Conservation (phyloP, 2,113 vertebrate genomes). For the Brachypteracias leptosomus region DNA sequence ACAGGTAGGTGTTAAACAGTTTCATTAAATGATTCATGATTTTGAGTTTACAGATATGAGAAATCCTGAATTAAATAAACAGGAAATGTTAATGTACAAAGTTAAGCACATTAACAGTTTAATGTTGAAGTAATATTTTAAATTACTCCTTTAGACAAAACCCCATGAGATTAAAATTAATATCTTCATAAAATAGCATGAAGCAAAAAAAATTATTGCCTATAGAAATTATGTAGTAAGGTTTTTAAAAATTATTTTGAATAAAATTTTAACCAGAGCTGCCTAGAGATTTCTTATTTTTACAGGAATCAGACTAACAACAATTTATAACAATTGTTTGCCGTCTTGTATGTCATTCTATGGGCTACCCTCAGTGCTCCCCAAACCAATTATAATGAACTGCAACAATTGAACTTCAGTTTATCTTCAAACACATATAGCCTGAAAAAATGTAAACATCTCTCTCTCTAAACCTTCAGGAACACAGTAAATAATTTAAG, state of each 20-base stretch:
- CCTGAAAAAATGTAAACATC: not conserved
- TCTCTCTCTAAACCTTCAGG: not conserved
- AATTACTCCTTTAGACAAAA: not conserved
- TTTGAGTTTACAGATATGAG: not conserved
- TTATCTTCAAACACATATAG: not conserved
- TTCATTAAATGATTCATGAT: not conserved
- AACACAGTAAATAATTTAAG: not conserved
- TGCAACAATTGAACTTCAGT: not conserved
- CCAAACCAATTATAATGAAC: not conserved
- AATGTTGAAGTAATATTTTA: not conserved
- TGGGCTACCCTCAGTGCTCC: not conserved
- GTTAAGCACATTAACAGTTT: not conserved
- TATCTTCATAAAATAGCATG: not conserved
- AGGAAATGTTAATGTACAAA: not conserved
- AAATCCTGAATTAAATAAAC: not conserved
- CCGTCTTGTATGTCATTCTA: not conserved
- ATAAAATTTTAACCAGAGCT: not conserved
- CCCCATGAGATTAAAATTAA: not conserved
- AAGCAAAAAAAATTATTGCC: not conserved
- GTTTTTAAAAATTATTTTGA: not conserved
- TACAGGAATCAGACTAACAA: not conserved
- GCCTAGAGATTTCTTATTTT: not conserved
- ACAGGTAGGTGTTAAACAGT: not conserved
- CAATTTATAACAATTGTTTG: not conserved
- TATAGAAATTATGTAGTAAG: not conserved